Conservation (phyloP, 2,888 invertebrate species). For the Drosophila borborema region DNA sequence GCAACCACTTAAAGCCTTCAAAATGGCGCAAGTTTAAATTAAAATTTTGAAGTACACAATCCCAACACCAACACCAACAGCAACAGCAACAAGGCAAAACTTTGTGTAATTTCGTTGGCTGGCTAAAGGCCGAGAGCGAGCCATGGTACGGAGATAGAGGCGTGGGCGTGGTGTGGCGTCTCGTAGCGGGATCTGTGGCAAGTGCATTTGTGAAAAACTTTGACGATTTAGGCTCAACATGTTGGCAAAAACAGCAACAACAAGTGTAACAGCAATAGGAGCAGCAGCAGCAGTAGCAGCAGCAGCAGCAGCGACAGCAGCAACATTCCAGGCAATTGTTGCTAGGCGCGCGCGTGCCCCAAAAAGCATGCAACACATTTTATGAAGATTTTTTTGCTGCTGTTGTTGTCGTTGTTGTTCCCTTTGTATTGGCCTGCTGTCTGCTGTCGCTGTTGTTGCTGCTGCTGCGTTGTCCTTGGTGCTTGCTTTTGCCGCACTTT, state of each 20-base stretch:
- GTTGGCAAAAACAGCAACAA: conserved; percentile 63
- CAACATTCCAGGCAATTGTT: conserved; percentile 66
- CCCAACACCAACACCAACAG: conserved; percentile 50
- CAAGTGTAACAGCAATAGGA: conserved; percentile 24
- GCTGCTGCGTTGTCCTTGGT: conserved; percentile 51
- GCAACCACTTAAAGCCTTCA: conserved; percentile 82
- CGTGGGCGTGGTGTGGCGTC: conserved; percentile 12
- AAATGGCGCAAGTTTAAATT: conserved; percentile 82
- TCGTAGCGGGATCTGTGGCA: conserved; percentile 63
- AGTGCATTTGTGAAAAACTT: conserved; percentile 79
- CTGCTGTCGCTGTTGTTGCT: conserved; percentile 13
- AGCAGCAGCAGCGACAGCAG: neutral
- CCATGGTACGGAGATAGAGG: too few species aligned
- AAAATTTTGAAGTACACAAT: conserved; percentile 80
- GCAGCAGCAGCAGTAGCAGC: conserved; percentile 24
- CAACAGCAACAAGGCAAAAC: conserved; percentile 65
- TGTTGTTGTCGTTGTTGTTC: conserved; percentile 11
- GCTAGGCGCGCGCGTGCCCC: conserved; percentile 44
- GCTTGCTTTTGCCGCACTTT: conserved; percentile 70
- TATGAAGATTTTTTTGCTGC: conserved; percentile 55
- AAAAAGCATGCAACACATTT: conserved; percentile 74
- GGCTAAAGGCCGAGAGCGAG: conserved; percentile 10
- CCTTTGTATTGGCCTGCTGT: conserved; percentile 39
- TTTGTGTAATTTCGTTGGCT: conserved; percentile 73
- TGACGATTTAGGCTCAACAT: conserved; percentile 84